These are phyloP conservation scores for Dyspetes luteomarginatus DNA, from an alignment of 2,888 invertebrate species.

Conservation along the genomic window DNA sequence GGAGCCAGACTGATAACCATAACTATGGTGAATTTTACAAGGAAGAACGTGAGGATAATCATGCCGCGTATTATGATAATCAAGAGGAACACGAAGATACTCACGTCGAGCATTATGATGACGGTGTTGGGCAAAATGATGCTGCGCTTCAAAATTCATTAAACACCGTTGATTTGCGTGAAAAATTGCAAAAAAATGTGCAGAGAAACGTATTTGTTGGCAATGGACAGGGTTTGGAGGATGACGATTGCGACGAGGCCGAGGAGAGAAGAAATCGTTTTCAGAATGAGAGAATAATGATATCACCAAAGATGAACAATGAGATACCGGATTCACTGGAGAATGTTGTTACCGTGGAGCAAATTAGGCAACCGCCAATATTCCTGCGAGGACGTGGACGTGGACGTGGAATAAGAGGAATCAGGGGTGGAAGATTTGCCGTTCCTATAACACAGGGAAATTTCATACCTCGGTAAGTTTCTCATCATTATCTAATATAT, in stretches of 20 bases:
- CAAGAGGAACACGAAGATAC: conserved; percentile 71
- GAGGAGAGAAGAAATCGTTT: conserved; percentile 80
- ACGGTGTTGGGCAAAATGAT: conserved; percentile 67
- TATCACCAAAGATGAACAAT: conserved; percentile 78
- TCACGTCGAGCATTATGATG: conserved; percentile 69
- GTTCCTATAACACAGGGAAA: conserved; percentile 67
- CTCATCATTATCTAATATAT: neutral
- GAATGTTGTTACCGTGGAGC: conserved; percentile 79
- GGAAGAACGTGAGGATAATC: conserved; percentile 72
- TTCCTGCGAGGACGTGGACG: conserved; percentile 72
- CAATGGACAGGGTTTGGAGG: conserved; percentile 77
- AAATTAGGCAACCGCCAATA: conserved; percentile 71
- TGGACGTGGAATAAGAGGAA: conserved; percentile 74
- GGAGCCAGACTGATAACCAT: conserved; percentile 76
- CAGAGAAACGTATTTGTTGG: conserved; percentile 72
- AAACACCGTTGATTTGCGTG: conserved; percentile 77
- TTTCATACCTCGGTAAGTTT: conserved; percentile 73
- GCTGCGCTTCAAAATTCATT: conserved; percentile 67
- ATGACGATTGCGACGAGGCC: conserved; percentile 80
- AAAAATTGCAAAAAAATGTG: conserved; percentile 78
- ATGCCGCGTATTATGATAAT: conserved; percentile 73
- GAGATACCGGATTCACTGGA: conserved; percentile 81
- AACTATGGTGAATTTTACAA: conserved; percentile 78
- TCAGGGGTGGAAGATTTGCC: conserved; percentile 76
- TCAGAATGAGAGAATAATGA: conserved; percentile 78